These are phyloP conservation scores for Talpa occidentalis DNA, from an alignment of 2,113 vertebrate species.

Conservation along the genomic window DNA sequence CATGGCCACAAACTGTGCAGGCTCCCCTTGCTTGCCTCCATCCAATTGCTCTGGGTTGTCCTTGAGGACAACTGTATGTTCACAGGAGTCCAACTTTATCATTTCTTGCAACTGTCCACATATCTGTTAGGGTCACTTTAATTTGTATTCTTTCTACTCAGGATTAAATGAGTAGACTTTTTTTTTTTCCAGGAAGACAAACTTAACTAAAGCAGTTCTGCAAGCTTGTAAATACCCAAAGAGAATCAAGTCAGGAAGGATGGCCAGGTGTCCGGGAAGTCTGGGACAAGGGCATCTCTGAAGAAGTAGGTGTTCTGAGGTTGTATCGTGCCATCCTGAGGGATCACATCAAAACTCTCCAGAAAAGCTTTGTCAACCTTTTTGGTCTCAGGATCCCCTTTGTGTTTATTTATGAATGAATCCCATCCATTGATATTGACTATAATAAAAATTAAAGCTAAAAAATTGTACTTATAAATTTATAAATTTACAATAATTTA, in stretches of 20 bases:
- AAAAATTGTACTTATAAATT: neutral
- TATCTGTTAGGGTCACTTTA: neutral
- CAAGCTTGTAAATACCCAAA: neutral
- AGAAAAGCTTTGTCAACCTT: neutral
- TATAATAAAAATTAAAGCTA: conserved; percentile 5
- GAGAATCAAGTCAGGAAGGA: neutral
- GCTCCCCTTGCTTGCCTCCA: neutral
- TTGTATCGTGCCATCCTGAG: rapidly evolving
- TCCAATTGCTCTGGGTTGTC: neutral
- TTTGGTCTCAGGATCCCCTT: neutral
- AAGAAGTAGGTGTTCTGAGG: neutral
- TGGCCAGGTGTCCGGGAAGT: neutral
- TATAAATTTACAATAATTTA: too few relatives aligned
- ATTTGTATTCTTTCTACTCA: neutral
- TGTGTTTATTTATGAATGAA: neutral
- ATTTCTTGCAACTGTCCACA: neutral
- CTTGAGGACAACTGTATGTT: neutral
- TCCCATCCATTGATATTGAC: neutral
- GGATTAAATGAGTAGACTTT: neutral
- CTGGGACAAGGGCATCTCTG: neutral
- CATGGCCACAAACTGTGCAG: neutral
- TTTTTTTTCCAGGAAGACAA: neutral
- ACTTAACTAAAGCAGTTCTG: neutral
- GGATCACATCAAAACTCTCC: neutral
- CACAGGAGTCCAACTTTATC: neutral